Percentiles rank a stretch among this genome's conserved stretches.
Conservation (phyloP, 2,888 invertebrate species). For the Aphrophora alni region DNA sequence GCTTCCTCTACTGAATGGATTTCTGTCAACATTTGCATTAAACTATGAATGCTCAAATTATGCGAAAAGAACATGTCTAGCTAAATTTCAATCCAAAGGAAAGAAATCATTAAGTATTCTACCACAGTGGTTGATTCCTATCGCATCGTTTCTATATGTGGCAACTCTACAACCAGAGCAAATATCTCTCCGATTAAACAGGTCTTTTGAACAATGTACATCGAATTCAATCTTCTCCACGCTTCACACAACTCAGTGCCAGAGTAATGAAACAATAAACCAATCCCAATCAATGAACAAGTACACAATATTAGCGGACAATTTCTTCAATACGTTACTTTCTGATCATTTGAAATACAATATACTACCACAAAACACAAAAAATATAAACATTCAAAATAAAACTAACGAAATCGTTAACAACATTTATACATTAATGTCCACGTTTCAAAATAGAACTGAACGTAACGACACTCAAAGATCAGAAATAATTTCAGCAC, state of each 20-base stretch:
- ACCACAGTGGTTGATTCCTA: neutral
- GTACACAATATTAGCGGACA: neutral
- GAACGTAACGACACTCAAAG: neutral
- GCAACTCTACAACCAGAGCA: neutral
- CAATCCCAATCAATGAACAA: neutral
- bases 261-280: neutral
- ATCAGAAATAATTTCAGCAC: neutral
- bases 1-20: neutral
- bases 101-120: neutral
- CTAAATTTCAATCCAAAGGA: neutral
- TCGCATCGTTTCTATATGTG: neutral
- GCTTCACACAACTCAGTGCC: neutral
- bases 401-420: neutral
- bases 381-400: neutral
- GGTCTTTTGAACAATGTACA: neutral
- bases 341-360: neutral
- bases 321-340: neutral
- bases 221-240: neutral
- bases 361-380: neutral
- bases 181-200: neutral
- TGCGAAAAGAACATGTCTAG: neutral
- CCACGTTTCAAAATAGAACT: neutral
- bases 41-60: neutral
- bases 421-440: neutral
- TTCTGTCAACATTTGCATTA: neutral